Evolutionary conservation across 2,888 invertebrate species (phyloP).

Genomic region (Drosophila buzzatii): DNA sequence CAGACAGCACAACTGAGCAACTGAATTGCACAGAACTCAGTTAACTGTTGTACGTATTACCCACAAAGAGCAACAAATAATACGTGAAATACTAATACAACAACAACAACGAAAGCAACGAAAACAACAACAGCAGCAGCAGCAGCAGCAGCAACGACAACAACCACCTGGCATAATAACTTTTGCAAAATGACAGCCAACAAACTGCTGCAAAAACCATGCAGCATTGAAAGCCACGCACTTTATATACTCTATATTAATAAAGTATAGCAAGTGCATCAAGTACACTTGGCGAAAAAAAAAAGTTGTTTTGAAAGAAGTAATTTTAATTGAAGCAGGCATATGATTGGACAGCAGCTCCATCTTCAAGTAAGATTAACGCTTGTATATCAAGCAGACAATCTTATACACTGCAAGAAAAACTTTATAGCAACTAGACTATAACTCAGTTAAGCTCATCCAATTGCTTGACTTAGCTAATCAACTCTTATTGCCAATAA

Average conservation of each 20-base stretch:
- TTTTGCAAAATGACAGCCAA: conserved; percentile 69
- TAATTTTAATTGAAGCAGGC: too few species aligned
- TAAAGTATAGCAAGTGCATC: neutral
- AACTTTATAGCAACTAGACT: neutral
- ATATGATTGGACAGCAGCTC: too few species aligned
- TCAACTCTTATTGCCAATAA: conserved; percentile 6
- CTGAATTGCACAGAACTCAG: conserved; percentile 50
- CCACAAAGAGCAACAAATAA: conserved; percentile 39
- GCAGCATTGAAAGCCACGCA: conserved; percentile 13
- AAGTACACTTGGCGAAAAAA: neutral
- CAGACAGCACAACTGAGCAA: conserved; percentile 44
- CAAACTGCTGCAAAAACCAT: conserved; percentile 55
- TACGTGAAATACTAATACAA: conserved; percentile 26
- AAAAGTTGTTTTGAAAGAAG: too few species aligned
- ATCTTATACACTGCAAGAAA: too few species aligned
- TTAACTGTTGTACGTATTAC: conserved; percentile 64
- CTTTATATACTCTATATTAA: conserved; percentile 28
- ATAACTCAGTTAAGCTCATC: neutral
- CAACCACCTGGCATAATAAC: conserved; percentile 76
- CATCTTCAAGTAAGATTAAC: too few species aligned
- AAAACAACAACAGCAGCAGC: conserved; percentile 31
- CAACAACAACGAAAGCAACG: conserved; percentile 9
- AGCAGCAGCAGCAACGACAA: conserved; percentile 20
- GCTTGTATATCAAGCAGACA: neutral
- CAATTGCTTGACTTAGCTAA: neutral